Base-by-base conservation (phyloP, 2,888 invertebrate species). In the Ochropacha duplaris region DNA sequence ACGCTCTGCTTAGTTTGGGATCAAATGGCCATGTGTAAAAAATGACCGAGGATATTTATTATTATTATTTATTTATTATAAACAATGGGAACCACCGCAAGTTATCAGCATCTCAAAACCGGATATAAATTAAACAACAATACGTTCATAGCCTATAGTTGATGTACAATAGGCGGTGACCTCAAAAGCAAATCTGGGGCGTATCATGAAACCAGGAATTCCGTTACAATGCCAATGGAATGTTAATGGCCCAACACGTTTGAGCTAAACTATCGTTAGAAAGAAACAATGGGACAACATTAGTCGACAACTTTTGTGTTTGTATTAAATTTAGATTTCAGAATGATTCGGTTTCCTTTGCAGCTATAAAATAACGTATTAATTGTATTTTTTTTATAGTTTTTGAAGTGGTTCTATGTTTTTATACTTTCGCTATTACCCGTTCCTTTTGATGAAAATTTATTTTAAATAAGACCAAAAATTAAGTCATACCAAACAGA, bases 241-340 rank as follows among this genome's bases (percentile, higher is more conserved):
- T 78, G 68, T 74, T 79, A 81, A 79, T 78, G 68, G 69, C 58
- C 54, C 60, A 66, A 71, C 73, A 76, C 69, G 68, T 75, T 71
- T 50, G 57, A 62, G 61, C 70, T 66, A 65, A 68, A 69, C 71
- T 72, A 65, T 55, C 49, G 50, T 55, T 59, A 57, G 54, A 67
- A 69, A 68, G 64, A 69, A 74, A 69, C 59, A 70, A 68, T 62
- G 50, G 49, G 16, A 54, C 19, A 44, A 44, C 64, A 26, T 39
- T 57, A 57, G 51, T 54, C 22, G 36, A 52, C 54, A 57, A 22
- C 22, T 54, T 54, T 28, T 34, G 31, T 19, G 22, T n/a, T 50
- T 26, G 22, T n/a, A 51, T 24, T 26, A 28, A 51, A 51, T 28
- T 50, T 24, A 31, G 26, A 22, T 14, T 24, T 44, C 19, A 44